phyloP scores from a whole-genome alignment of 2,113 vertebrate genomes.

The Entomyzon cyanotis region DNA sequence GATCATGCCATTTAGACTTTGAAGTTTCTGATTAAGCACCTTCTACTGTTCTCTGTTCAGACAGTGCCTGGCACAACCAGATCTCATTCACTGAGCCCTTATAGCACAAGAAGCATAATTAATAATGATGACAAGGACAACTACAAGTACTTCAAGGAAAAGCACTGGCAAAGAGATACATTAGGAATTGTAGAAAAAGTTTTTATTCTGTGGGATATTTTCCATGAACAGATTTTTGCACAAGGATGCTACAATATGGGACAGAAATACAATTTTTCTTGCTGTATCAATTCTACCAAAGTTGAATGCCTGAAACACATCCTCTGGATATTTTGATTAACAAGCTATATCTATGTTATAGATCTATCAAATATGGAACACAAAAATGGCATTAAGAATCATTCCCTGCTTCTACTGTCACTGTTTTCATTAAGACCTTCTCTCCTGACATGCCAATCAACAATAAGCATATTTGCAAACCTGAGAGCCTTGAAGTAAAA shows the following conservation, averaged over 20 bases:
- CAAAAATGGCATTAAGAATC: background rate
- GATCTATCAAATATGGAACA: background rate
- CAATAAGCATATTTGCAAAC: background rate
- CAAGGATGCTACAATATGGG: background rate
- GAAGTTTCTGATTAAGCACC: background rate
- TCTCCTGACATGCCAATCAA: background rate
- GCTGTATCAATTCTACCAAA: background rate
- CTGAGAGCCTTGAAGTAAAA: background rate
- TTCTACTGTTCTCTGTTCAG: background rate
- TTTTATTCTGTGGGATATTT: background rate
- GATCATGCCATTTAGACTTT: background rate
- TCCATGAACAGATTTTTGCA: background rate
- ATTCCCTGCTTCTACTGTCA: background rate
- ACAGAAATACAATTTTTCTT: background rate
- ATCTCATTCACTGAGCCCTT: background rate
- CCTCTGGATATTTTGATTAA: background rate
- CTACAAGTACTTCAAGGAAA: background rate
- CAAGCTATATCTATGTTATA: background rate
- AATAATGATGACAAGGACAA: background rate
- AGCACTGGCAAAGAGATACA: background rate
- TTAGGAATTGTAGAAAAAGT: background rate
- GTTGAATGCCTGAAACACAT: background rate
- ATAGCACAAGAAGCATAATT: background rate
- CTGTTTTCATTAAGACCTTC: background rate
- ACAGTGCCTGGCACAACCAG: background rate